Conservation (phyloP, 2,888 invertebrate genomes). For the Oligia latruncula region DNA sequence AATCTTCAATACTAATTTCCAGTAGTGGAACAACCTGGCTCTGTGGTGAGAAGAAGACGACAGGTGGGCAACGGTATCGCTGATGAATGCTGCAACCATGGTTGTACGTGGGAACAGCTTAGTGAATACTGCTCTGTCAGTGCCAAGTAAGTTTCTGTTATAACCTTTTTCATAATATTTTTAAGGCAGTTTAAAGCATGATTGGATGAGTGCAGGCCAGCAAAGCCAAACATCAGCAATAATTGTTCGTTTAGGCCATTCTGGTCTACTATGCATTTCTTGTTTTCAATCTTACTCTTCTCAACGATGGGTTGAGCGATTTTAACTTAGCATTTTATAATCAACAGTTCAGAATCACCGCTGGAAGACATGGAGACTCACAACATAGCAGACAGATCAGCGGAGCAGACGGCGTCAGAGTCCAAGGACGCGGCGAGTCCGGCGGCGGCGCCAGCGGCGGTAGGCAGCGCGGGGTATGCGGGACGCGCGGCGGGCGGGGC, state of each 20-base stretch:
- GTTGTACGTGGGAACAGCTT: slow-evolving; percentile 84
- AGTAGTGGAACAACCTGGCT: slow-evolving; percentile 85
- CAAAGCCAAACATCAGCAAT: not conserved
- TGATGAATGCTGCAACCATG: slow-evolving; percentile 85
- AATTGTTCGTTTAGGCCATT: not conserved
- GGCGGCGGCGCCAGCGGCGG: slow-evolving; percentile 55
- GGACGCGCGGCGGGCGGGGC: slow-evolving; percentile 65
- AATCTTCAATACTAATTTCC: slow-evolving; percentile 58
- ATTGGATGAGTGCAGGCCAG: not conserved
- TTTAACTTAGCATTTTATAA: slow-evolving; percentile 17
- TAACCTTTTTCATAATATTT: not conserved
- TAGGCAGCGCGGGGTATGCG: slow-evolving; percentile 69
- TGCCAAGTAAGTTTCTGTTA: slow-evolving; percentile 77
- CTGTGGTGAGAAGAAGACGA: slow-evolving; percentile 78
- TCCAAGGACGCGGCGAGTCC: slow-evolving; percentile 65
- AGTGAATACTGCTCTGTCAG: slow-evolving; percentile 86
- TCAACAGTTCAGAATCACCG: slow-evolving; percentile 82
- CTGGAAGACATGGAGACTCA: slow-evolving; percentile 83
- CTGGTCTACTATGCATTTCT: not conserved
- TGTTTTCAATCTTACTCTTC: not conserved
- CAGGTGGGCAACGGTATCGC: slow-evolving; percentile 81
- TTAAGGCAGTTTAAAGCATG: not conserved
- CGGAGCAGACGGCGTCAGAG: slow-evolving; percentile 74
- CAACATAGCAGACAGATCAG: slow-evolving; percentile 86
- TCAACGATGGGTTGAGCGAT: not conserved